Percentiles rank a stretch among this genome's conserved stretches.
These are phyloP conservation scores for Anarsia innoxiella DNA, from an alignment of 2,888 invertebrate genomes.

Conservation along the genomic window DNA sequence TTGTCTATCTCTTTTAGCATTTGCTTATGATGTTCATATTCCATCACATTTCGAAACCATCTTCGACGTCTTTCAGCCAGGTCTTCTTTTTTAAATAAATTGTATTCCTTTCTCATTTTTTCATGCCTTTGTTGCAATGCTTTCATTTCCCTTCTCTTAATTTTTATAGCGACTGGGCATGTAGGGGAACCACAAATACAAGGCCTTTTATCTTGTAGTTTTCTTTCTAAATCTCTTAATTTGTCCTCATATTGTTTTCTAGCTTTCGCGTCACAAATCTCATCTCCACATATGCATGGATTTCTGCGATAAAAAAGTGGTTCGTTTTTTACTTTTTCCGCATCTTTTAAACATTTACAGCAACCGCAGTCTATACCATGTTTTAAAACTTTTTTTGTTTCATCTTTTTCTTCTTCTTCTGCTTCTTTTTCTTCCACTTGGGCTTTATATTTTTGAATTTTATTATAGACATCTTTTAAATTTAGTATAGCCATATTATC, in stretches of 20 bases:
- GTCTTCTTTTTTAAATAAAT: neutral
- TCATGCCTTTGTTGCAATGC: no score
- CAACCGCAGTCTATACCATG: constrained; percentile 4
- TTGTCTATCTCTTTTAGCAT: neutral
- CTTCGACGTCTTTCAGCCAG: neutral
- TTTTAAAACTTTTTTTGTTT: neutral
- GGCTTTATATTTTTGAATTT: neutral
- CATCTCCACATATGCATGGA: neutral
- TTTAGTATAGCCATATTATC: constrained; percentile 6
- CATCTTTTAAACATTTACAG: neutral
- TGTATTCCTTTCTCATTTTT: neutral
- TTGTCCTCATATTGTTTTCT: neutral
- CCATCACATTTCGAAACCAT: neutral
- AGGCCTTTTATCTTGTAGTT: neutral
- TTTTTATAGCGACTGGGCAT: no score
- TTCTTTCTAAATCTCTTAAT: neutral
- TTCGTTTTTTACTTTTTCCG: neutral
- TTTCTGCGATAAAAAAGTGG: neutral
- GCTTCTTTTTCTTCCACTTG: no score
- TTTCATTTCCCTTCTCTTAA: no score
- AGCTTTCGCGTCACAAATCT: neutral
- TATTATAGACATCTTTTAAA: neutral
- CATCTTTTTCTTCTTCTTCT: neutral
- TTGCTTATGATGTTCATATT: neutral
- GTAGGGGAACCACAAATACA: neutral